Base-by-base conservation (phyloP, 2,888 invertebrate genomes). In the Lasioglossum malachurum region DNA sequence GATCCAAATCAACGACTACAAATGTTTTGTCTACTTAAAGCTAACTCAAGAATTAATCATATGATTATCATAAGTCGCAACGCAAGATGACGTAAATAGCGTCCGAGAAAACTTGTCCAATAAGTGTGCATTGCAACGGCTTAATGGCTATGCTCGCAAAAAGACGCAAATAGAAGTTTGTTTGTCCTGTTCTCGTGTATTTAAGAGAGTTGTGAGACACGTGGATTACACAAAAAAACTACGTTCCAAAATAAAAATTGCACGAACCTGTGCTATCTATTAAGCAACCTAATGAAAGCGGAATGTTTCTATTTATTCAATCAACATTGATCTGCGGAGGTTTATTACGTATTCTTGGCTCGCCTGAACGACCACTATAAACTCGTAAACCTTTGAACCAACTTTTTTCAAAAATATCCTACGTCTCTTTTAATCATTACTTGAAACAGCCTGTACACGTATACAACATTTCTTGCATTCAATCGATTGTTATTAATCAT, bases 381-480 rank as follows among this genome's bases (percentile, higher is more conserved):
- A 41, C 69, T 71, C 69, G 69, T 71, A 71, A 71, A 71, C 69
- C 69, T 71, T 41, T 71, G 69, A 41, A 41, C 69, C 69, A 23
- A 23, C 23, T 71, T 71, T 71, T 71, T 64, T 67, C 4, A 23
- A 35, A 41, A 71, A 23, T 41, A 14, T 71, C 69, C 41, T 41
- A 5, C 14, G 69, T 41, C 69, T 38, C 38, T 41, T 71, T n/a
- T 71, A 12, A 71, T 71, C 12, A 14, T 38, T 71, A 2, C 38
- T 5, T 71, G 23, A 41, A 5, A 41, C 69, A 41, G 35, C 14
- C 12, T n/a, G 23, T n/a, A 71, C 41, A n/a, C 69, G 38, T n/a
- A 41, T 14, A 5, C 35, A 12, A 41, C 41, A n/a, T 8, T 23
- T 38, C 23, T n/a, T 12, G 41, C n/a, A 4, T 3, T 38, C 14